Evolutionary conservation across 2,797 vertebrate species (phyloP), one percentile per base, ranked within the genome.

Genomic region (Lepilemur ruficaudatus): DNA sequence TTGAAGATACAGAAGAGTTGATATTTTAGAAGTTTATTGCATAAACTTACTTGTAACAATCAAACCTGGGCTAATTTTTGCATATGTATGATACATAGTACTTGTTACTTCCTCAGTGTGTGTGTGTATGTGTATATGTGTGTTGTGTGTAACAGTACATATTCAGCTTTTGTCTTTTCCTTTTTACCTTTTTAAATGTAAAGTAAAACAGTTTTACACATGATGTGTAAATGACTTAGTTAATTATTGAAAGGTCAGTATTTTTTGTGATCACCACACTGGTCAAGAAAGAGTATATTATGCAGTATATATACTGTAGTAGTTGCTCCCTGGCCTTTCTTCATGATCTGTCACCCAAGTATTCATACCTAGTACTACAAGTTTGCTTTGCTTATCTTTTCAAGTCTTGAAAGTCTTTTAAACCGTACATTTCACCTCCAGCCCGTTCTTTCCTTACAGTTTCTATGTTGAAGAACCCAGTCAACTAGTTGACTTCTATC

Each of bases 171-270:
- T 70, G 30, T 88, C 23, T 88, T 93, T 70, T 69, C 18, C 55
- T 79, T 95, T 93, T 93, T 69, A 57, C 30, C 32, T 88, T 73
- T 93, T 92, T 73, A 18, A 59, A 61, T 96, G 11, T 72, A 57
- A 96, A 91, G 91, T 63, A 43, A 90, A 81, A 57, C 5, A 32
- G 35, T 89, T n/a, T 20, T 76, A 78, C 18, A 86, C 4, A 72
- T 35, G 73, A 89, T 89, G 32, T 12, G 7, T 48, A 20, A 23
- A 48, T 38, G 63, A 7, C 10, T 85, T 89, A 83, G 59, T 89
- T 69, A 93, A 75, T 82, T 95, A 25, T 69, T 95, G 20, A 38
- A 84, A 86, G 38, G 11, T 65, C 12, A 80, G 15, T 80, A 22
- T 80, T 59, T 93, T 84, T 86, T 79, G 86, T 89, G 80, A 93